Evolutionary conservation across 2,113 vertebrate species (phyloP), one percentile per base, ranked within the genome.

Genomic region (Solea solea): DNA sequence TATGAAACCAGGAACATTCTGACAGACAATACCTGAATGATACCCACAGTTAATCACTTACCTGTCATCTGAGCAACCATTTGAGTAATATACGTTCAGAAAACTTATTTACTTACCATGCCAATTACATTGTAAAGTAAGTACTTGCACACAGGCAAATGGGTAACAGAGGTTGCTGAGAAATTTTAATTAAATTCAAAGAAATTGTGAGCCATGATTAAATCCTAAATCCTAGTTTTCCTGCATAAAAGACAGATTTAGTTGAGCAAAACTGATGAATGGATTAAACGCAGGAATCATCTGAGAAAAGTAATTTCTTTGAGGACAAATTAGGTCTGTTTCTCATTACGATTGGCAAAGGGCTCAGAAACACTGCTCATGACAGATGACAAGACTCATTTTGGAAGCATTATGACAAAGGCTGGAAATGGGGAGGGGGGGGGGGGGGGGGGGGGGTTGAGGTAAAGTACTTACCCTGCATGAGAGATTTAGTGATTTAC

Each of bases 261-360:
- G 1, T 51, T 25, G 1, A 21, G 21, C 21, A 21, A 21, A 21
- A 39, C 12, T 21, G 34, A 76, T n/a, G 7, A 56, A 58, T 55
- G 27, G 5, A 50, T 14, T 14, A 52, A 55, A 7, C 49, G 6
- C 10, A 59, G 52, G 8, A 39, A 13, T 57, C 11, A 49, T 74
- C 21, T 56, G 9, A 53, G 27, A 58, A 48, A 25, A 1, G 14
- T n/a, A 1, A n/a, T 42, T 49, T 49, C 2, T 48, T 54, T 59
- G 10, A 6, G 7, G 9, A 8, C 27, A 40, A 59, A 45, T 45
- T 55, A 57, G 72, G 95, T 98, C 95, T 97, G 96, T 97, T 98
- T 97, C 96, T 97, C 95, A 96, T 97, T 97, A 97, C 95, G 92
- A 89, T 64, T 90, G 94, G 95, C 86, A 74, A 72, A 76, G 93